Evolutionary conservation across 1,140 invertebrate species (phyloP).

Genomic region (Steinernema feltiae): DNA sequence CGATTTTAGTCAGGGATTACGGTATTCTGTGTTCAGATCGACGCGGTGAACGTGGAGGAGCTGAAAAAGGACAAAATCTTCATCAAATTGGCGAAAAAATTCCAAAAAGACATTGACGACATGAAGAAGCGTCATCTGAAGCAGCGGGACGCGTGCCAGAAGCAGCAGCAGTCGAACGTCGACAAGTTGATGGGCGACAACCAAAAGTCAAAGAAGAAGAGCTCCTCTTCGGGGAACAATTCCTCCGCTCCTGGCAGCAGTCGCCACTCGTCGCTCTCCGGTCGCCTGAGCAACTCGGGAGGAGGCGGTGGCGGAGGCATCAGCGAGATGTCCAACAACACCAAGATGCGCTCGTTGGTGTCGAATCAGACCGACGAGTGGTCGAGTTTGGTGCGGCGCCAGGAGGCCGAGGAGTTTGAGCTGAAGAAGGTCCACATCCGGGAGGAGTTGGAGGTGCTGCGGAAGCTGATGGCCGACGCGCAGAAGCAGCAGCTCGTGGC

Average conservation of each 20-base stretch:
- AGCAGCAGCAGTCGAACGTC: conserved; percentile 84
- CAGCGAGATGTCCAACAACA: conserved; percentile 6
- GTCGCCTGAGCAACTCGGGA: background rate
- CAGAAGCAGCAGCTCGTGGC: conserved; percentile 83
- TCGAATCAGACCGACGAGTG: conserved; percentile 84
- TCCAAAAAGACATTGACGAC: conserved; percentile 86
- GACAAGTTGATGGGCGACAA: conserved; percentile 73
- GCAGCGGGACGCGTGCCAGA: conserved; percentile 81
- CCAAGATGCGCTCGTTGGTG: conserved; percentile 64
- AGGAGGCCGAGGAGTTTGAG: conserved; percentile 64
- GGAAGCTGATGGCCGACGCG: conserved; percentile 75
- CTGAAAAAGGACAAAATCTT: conserved; percentile 85
- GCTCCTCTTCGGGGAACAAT: conserved; percentile 19
- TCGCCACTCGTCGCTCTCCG: conserved; percentile 38
- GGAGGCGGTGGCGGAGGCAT: background rate
- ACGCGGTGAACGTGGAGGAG: conserved; percentile 81
- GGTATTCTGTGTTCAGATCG: too few relatives aligned
- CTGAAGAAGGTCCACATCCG: conserved; percentile 56
- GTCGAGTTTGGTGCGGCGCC: conserved; percentile 79
- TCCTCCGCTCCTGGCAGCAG: conserved; percentile 21
- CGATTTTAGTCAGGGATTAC: too few relatives aligned
- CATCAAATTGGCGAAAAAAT: conserved; percentile 86
- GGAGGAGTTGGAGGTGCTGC: conserved; percentile 80
- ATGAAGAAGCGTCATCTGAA: conserved; percentile 87
- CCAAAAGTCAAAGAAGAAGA: conserved; percentile 48